Evolutionary conservation across 2,888 invertebrate genomes (phyloP), one percentile per base, ranked within the genome.

Genomic region (Ceriagrion tenellum): DNA sequence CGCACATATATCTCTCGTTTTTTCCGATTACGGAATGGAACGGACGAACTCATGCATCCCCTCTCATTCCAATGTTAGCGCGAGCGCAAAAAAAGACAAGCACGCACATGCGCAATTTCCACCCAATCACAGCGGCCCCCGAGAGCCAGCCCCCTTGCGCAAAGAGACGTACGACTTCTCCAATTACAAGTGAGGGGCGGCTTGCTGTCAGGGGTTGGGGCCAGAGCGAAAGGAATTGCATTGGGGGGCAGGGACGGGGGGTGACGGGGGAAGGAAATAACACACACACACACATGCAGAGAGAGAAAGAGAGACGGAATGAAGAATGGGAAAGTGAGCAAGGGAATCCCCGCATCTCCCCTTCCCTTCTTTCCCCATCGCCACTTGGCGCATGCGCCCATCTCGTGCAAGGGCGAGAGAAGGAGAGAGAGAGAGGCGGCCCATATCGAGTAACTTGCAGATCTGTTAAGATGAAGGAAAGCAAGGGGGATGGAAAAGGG

Each of bases 111-210:
- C 93, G 93, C 69, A 69, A 69, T 13, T n/a, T 93, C 47, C 26
- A 74, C 69, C 69, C 93, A 26, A 93, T 74, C 69, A n/a, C 40
- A 26, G 69, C 56, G 16, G 35, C 69, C 8, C 47, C 47, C 47
- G 47, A 47, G 26, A 26, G 40, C 0, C 69, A 69, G 35, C 13
- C 69, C 18, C n/a, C 47, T 93, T 69, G 93, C 47, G 47, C 63
- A 93, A 47, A 63, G 30, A 35, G 93, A 47, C 93, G 35, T 69
- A n/a, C 93, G 55, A 93, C 93, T 69, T 93, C 93, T 93, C 69
- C 93, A 74, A 69, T 93, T 93, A 93, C 93, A 35, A 35, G 47
- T 55, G 93, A 91, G 55, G 59, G 56, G 35, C 13, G 81, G 81
- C 35, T 13, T 35, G 35, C 81, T 2, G 13, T n/a, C 10, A 4